Evolutionary conservation across 1,140 invertebrate species (phyloP), one percentile per base, ranked within the genome.

Genomic region (Asobara japonica): DNA sequence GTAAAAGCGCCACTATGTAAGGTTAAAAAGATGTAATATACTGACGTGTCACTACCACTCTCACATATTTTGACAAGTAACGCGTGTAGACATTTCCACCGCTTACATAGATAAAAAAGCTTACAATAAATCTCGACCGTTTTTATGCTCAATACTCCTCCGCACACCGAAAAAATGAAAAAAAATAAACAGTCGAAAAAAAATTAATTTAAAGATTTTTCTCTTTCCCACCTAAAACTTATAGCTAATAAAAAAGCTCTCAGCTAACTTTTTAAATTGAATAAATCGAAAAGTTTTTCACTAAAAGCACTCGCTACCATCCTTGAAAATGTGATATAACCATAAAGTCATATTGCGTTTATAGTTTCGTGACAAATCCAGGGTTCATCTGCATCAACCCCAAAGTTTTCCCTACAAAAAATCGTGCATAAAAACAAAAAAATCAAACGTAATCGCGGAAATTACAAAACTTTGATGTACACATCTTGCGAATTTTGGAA

Each of bases 21-120:
- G 80, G 81, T 84, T 83, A 83, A 86, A 84, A 84, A 83, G 81
- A 83, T 82, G 81, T 83, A 83, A 84, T 83, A 84, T 84, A 85
- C 78, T 80, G 78, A 76, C 78, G 72, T 80, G 83, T 82, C 83
- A 56, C 51, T 56, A 56, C 51, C 51, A 56, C 51, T 56, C 51
- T 56, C 22, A 25, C 51, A 10, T 56, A 56, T 56, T 56, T 56
- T 56, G 51, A 56, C 4, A 22, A n/a, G 10, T 20, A 7, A 5
- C 11, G 45, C 16, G 31, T 36, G 31, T 20, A 2, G 45, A 51
- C n/a, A 25, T 56, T 25, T 20, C 22, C 2, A 22, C 22, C 51
- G 18, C 6, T 22, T 22, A 56, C 2, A 27, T 56, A 27, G 18
- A 27, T 13, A 27, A 1, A 18, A 56, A 25, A 6, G 31, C 4